phyloP scores from a whole-genome alignment of 2,888 invertebrate species.

The Leucophenga montana region DNA sequence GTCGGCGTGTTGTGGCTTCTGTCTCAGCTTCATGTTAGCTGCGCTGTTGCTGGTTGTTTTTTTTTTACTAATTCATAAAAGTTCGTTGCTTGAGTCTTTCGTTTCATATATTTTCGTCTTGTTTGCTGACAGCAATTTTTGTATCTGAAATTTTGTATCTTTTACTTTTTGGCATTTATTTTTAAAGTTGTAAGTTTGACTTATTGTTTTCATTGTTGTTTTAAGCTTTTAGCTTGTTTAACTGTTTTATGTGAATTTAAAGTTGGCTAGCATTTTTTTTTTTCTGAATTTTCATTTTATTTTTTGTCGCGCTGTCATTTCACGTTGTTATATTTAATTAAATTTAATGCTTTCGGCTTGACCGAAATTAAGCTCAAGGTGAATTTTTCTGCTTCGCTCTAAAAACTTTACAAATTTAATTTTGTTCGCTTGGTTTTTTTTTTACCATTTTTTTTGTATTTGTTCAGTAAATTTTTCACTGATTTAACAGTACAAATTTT shows the following conservation, averaged over 20 bases:
- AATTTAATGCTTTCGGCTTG: conserved; percentile 50
- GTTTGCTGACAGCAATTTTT: conserved; percentile 20
- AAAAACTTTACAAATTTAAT: no score
- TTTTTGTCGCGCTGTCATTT: conserved; percentile 37
- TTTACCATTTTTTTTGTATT: not conserved
- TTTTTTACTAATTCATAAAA: conserved; percentile 9
- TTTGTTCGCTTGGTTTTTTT: not conserved
- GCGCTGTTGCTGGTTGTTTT: not conserved
- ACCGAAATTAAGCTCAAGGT: conserved; percentile 67
- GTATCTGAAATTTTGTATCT: conserved; percentile 30
- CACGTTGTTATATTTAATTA: conserved; percentile 54
- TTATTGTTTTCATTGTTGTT: conserved; percentile 10
- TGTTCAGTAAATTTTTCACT: not conserved
- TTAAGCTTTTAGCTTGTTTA: conserved; percentile 49
- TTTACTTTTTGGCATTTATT: conserved; percentile 3
- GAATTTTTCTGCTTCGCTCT: conserved; percentile 32
- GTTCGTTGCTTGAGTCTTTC: conserved; percentile 62
- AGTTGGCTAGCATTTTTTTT: conserved; percentile 26
- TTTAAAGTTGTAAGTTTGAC: not conserved
- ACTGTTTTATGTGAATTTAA: conserved; percentile 15
- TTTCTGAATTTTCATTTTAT: conserved; percentile 38
- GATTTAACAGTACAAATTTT: no score
- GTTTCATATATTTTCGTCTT: conserved; percentile 40
- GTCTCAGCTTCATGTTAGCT: not conserved
- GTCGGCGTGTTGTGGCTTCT: not conserved